A percentile compares a stretch with the other conserved stretches of the same genome.
Evolutionary conservation across 2,797 vertebrate genomes (phyloP).

Genomic region (Manis crassicaudata): DNA sequence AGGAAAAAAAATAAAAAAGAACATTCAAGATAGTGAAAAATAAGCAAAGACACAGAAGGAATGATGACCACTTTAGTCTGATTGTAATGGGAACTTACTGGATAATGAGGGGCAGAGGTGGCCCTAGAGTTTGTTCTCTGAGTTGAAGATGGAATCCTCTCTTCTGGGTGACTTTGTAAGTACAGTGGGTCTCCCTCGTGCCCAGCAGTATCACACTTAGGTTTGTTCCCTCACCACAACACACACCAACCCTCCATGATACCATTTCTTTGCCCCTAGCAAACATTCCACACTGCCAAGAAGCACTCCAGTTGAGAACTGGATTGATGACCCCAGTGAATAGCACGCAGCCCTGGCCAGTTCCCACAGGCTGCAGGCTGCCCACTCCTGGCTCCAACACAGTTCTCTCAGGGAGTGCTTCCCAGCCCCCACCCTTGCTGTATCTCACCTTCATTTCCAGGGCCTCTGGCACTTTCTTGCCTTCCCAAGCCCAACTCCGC

Average conservation of each 20-base stretch:
- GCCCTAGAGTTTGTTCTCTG: neutral
- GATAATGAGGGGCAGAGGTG: neutral
- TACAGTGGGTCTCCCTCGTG: neutral
- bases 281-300: conserved; percentile 67
- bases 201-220: neutral
- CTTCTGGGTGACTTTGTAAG: neutral
- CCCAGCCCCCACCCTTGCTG: conserved; percentile 30
- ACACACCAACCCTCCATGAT: neutral
- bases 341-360: conserved; percentile 80
- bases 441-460: conserved; percentile 96
- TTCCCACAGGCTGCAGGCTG: conserved; percentile 79
- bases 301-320: conserved; percentile 79
- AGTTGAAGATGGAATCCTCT: neutral
- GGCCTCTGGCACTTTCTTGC: conserved; percentile 94
- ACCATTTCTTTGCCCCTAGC: neutral
- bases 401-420: conserved; percentile 78
- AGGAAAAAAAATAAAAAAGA: neutral
- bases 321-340: conserved; percentile 83
- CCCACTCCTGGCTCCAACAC: conserved; percentile 82
- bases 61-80: neutral
- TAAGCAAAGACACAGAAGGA: conserved; percentile 10
- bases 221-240: neutral
- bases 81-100: neutral
- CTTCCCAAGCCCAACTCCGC: conserved; percentile 99
- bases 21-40: conserved; percentile 2